These are phyloP conservation scores for Rattus norvegicus DNA, from an alignment of 2,113 vertebrate genomes.

Conservation along the genomic window GRCr8 NC_086033.1:13231001-13231500, in stretches of 20 bases:
- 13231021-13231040: too few species aligned
- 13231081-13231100: background rate
- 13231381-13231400: background rate
- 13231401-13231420: background rate
- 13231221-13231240: background rate
- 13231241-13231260: background rate
- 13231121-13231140: background rate
- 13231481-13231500: background rate
- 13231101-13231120: background rate
- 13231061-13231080: background rate
- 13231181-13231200: background rate
- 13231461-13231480: background rate
- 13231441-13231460: background rate
- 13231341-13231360: background rate
- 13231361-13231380: background rate
- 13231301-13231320: background rate
- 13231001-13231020: background rate
- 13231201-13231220: background rate
- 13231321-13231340: too few species aligned
- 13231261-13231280: background rate
- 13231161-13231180: accelerated
- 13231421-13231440: background rate
- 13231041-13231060: background rate
- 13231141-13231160: background rate
- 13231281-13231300: background rate